Evolutionary conservation across 2,113 vertebrate genomes (phyloP).

Genomic region (Onychostoma macrolepis): DNA sequence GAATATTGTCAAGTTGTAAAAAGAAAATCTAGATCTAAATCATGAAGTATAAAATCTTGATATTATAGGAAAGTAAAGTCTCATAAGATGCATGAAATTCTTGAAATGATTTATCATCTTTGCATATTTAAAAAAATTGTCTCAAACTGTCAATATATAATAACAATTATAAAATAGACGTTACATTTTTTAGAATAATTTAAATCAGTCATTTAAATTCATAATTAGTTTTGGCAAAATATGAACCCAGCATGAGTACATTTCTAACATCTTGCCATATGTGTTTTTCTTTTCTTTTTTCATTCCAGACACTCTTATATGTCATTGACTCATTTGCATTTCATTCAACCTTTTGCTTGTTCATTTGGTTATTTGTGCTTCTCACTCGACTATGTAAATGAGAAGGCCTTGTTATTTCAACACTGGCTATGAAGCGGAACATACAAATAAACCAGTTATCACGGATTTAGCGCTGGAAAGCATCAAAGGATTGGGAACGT

Average conservation of each 20-base stretch:
- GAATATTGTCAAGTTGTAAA: neutral
- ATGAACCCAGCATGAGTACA: neutral
- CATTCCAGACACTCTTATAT: no score
- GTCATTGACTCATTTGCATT: neutral
- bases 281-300: no score
- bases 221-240: neutral
- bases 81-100: neutral
- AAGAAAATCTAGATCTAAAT: neutral
- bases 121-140: neutral
- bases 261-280: neutral
- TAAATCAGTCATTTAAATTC: no score
- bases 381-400: neutral
- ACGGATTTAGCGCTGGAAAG: slow-evolving; percentile 58
- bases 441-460: slow-evolving; percentile 55
- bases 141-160: no score
- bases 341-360: neutral
- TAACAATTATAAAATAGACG: no score
- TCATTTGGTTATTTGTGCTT: neutral
- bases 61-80: no score
- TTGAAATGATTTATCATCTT: neutral
- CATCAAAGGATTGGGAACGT: slow-evolving; percentile 62
- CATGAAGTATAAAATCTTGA: neutral
- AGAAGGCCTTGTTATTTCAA: neutral
- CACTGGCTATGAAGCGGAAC: neutral
- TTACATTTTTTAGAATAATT: no score